A percentile compares a stretch with the other conserved stretches of the same genome.
Conservation (phyloP, 1,140 invertebrate genomes). For the Drosophila sturtevanti region DNA sequence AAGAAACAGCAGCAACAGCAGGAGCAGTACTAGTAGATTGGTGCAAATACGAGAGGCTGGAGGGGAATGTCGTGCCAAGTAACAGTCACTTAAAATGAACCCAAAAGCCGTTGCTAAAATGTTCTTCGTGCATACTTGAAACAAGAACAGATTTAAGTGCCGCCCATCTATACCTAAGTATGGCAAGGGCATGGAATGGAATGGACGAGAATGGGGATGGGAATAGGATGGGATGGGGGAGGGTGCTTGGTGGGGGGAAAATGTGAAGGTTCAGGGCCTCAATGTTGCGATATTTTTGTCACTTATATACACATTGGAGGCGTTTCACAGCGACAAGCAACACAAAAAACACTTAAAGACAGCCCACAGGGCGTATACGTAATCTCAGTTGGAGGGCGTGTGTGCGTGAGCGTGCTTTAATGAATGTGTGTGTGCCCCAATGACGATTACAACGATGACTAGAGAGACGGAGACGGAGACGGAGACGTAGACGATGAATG, state of each 20-base stretch:
- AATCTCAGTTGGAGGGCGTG: conserved; percentile 48
- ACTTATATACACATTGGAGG: conserved; percentile 37
- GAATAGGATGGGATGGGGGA: not conserved
- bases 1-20: not conserved
- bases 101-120: conserved; percentile 62
- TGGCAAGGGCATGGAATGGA: conserved; percentile 23
- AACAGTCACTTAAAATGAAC: conserved; percentile 73
- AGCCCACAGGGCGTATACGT: conserved; percentile 60
- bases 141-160: conserved; percentile 76
- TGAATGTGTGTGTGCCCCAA: conserved; percentile 49
- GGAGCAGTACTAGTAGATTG: not conserved
- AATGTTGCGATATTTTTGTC: conserved; percentile 69
- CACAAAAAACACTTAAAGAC: conserved; percentile 70
- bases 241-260: not conserved
- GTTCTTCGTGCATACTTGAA: conserved; percentile 66
- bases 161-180: not conserved
- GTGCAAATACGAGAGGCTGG: not conserved
- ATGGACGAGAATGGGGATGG: not conserved
- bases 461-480: not conserved
- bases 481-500: not conserved
- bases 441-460: conserved; percentile 2
- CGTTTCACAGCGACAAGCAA: conserved; percentile 23
- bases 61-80: conserved; percentile 60
- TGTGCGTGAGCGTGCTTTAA: conserved; percentile 68
- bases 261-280: conserved; percentile 39